Conservation (phyloP, 2,888 invertebrate species). For the Pyrgus malvae region DNA sequence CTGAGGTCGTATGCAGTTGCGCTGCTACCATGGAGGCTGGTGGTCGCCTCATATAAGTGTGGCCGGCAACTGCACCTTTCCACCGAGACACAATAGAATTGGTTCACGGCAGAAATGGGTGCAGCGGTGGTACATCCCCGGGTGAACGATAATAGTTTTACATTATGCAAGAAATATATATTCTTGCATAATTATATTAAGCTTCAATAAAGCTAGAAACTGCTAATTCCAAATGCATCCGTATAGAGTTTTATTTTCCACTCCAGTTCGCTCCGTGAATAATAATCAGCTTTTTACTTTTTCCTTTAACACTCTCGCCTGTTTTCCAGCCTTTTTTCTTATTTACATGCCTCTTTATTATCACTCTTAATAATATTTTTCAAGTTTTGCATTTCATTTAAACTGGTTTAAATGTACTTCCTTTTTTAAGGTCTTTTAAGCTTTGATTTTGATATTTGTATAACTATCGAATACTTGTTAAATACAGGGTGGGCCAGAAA, state of each 20-base stretch:
- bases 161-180: too few relatives aligned
- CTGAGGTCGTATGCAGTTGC: too few relatives aligned
- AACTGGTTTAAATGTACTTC: neutral
- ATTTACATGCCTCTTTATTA: constrained; percentile 1
- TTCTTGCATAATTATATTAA: too few relatives aligned
- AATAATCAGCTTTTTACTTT: constrained; percentile 2
- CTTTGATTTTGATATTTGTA: neutral
- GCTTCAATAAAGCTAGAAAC: neutral
- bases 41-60: too few relatives aligned
- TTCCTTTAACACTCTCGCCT: neutral
- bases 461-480: too few relatives aligned
- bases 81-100: too few relatives aligned
- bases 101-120: too few relatives aligned
- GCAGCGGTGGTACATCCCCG: too few relatives aligned
- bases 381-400: neutral
- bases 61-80: too few relatives aligned
- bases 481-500: too few relatives aligned
- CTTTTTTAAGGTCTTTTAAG: neutral
- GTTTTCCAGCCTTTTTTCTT: neutral
- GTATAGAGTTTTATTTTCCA: constrained; percentile 3
- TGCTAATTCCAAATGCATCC: neutral
- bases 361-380: constrained; percentile 1
- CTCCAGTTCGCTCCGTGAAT: neutral
- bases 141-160: too few relatives aligned
- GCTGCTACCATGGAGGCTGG: too few relatives aligned